Evolutionary conservation across 1,140 invertebrate genomes (phyloP), one percentile per base, ranked within the genome.

Genomic region (Brachionus sp.): DNA sequence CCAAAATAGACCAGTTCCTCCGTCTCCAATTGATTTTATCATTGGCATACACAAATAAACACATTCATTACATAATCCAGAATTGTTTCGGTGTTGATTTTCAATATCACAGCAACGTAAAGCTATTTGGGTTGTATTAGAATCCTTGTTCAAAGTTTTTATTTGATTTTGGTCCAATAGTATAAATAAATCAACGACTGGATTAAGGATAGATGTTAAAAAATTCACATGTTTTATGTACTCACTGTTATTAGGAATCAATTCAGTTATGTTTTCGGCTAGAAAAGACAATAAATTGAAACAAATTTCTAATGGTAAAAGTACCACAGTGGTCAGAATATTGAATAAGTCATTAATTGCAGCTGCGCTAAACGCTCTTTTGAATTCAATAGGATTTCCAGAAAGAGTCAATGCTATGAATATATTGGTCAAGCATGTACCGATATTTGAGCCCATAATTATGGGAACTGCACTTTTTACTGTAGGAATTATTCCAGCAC

Each of bases 401-500:
- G 10, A 87, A 85, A 7, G n/a, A 37, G 68, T 39, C 7, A 92
- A 84, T 3, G 91, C 90, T 5, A 92, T 91, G 6, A 92, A 88
- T 0, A 91, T 91, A 84, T 91, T 92, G 77, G 92, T 92, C 9
- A 92, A 88, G 0, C 90, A 91, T 1, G 91, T 92, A 37, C 91
- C 91, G 70, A 92, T 91, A 86, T 92, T 92, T 25, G 91, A 89
- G 0, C 91, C 91, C 90, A 92, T 91, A n/a, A 92, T 88, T 77
- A 92, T 91, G 0, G 91, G 91, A 39, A 92, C 91, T 9, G 91
- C 90, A n/a, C 88, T 85, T 3, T 85, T 77, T 0, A 91, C 91
- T 39, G 35, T 16, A 0, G 86, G 84, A 39, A 92, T 37, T 25
- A 70, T 70, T 25, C 68, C 35, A 37, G 35, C 39, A 19, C 68